Conservation (phyloP, 2,888 invertebrate genomes). For the Eupithecia subumbrata region DNA sequence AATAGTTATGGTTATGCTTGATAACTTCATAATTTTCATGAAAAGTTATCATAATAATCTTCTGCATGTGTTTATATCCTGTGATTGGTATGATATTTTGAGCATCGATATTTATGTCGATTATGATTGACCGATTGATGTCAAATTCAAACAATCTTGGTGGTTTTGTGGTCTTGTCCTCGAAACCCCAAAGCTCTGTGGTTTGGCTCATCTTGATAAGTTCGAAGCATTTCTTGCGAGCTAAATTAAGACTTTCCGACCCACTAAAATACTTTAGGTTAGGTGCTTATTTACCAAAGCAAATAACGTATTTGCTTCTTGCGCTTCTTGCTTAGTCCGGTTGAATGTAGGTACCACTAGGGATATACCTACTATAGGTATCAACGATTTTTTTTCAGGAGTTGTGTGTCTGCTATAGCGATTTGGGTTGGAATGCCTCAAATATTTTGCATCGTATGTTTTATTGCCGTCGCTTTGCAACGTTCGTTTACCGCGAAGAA, state of each 20-base stretch:
- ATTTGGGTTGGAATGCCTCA: no score
- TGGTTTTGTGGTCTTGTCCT: not conserved
- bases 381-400: no score
- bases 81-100: not conserved
- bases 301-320: no score
- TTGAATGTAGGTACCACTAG: no score
- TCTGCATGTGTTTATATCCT: not conserved
- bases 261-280: not conserved
- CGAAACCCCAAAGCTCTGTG: not conserved
- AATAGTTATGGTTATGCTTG: not conserved
- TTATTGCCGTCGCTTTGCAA: no score
- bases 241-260: not conserved
- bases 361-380: no score
- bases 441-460: no score
- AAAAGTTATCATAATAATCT: not conserved
- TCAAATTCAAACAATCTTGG: constrained; percentile 1
- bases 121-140: not conserved
- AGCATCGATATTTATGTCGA: not conserved
- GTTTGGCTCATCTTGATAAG: not conserved
- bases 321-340: no score
- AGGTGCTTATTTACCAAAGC: no score
- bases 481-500: no score
- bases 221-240: not conserved
- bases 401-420: no score
- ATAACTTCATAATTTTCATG: not conserved